Base-by-base conservation (phyloP, 2,797 vertebrate species). In the Tolypeutes matacus region DNA sequence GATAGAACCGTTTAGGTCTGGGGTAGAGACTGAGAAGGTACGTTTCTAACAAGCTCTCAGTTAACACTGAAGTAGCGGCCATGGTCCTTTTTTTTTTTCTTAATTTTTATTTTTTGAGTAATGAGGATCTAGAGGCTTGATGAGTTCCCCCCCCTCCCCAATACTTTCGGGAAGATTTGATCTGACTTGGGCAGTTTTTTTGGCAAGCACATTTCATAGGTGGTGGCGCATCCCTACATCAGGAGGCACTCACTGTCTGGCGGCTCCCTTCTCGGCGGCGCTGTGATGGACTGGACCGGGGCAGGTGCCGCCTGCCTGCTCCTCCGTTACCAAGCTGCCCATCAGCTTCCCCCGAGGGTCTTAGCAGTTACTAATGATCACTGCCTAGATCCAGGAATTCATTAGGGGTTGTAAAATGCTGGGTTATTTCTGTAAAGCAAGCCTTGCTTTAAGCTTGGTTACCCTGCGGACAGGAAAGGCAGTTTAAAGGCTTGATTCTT, bases 191-290 rank as follows among this genome's bases (percentile, higher is more conserved):
- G 39, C 25, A 15, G 0, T 15, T 64, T 29, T 56, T 64, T 65
- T 14, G 65, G 46, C 49, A 49, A 46, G 73, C 56, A 25, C 15
- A 27, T 20, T 29, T n/a, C n/a, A 0, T 15, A 17, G 21, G 36
- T 31, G 3, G 4, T 27, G 25, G n/a, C 58, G 2, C 5, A 6
- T 15, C 11, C 25, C 31, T 8, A 10, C 51, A 1, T 6, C 42
- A 56, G 87, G 56, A 36, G 60, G 23, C 4, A 13, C 17, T 42
- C 3, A 1, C 1, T 2, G 21, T 27, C 83, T 29, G 76, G 8
- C 4, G 1, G n/a, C 46, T 49, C n/a, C 81, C 1, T 46, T 60
- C 15, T 4, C 13, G 17, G 34, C 23, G 76, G 13, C 11, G 34
- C 1, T 65, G 20, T 51, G 60, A 23, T 4, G 9, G 39, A 31